Base-by-base conservation (phyloP, 2,888 invertebrate genomes). In the Phengaris arion region DNA sequence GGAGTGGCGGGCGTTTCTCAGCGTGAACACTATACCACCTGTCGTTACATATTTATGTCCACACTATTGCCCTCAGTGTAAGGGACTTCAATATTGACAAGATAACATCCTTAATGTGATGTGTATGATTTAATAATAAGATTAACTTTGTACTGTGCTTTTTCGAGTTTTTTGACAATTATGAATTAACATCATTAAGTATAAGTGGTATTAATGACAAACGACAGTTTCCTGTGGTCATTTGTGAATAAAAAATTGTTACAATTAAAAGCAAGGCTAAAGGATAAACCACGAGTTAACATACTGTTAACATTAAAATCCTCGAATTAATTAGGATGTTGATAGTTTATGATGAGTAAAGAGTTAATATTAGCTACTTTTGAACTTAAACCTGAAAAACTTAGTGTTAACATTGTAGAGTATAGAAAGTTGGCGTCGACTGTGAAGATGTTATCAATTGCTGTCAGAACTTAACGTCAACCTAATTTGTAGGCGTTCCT, bases 91-190 rank as follows among this genome's bases (percentile, higher is more conserved):
- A 93, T 93, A 93, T 93, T 93, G 93, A 93, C 93, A 93, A 92
- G 93, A 92, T 93, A 93, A 93, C 94, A 94, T 92, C 93, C 93
- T 93, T 94, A 94, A 94, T 94, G 93, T 94, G 94, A 94, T 94
- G 93, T 92, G 94, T 94, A 93, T 94, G 94, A 94, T 94, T 94
- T 94, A 94, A 94, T 94, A 94, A 93, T 90, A 92, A 93, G 93
- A 94, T 94, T 93, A 89, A 88, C 87, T 88, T 90, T 87, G 88
- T 90, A 84, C 85, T 83, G 85, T 83, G 85, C 85, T 85, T 89
- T 85, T 88, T 86, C 83, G 81, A 84, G 85, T 85, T 35, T 82
- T 84, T 84, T 82, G 84, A 87, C 87, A 88, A 90, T 91, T 87
- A 86, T 85, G 80, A 79, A 80, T 81, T 78, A 45, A 12, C 64